Evolutionary conservation across 2,797 vertebrate species (phyloP), one percentile per base, ranked within the genome.

Genomic region (Ispidina lecontei): DNA sequence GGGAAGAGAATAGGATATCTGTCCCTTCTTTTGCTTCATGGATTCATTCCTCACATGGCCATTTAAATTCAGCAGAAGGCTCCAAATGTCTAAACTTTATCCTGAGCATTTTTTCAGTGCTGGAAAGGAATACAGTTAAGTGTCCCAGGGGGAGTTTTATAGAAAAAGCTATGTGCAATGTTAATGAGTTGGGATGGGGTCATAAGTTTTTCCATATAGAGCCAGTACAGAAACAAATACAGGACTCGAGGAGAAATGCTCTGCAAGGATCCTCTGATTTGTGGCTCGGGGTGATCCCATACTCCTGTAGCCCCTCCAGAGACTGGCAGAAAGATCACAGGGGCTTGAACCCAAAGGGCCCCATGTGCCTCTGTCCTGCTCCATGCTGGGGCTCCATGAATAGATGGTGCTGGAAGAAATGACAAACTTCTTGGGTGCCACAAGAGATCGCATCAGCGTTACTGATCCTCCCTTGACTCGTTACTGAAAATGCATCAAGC

Each of bases 1-100:
- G 58, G 29, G 54, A 82, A 93, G 90, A 94, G 95, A 94, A 91
- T 93, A 93, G 88, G 81, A 84, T 96, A 74, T 91, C 90, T 62
- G 75, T 84, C 75, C 78, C 90, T 94, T 87, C 85, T 18, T 94
- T 96, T 93, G 90, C 89, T 96, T 92, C 69, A 59, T 6, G 81
- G 90, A n/a, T n/a, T n/a, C n/a, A 82, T 90, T 95, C 78, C 86
- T 94, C 4, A 16, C 9, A 2, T 67, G 65, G 62, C 69, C 58
- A 65, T 95, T 96, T 87, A 91, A 71, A 96, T 94, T 90, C 90
- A 90, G 54, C 62, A 80, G 92, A 90, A 95, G 73, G 74, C 87
- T 94, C 74, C 77, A 76, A 90, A 91, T 89, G 78, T 87, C 94
- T 95, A 89, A 96, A 93, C 78, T 94, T 94, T 80, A 85, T 90